These are phyloP conservation scores for Tetramorium bicarinatum DNA, from an alignment of 2,888 invertebrate genomes.

Conservation along the genomic window DNA sequence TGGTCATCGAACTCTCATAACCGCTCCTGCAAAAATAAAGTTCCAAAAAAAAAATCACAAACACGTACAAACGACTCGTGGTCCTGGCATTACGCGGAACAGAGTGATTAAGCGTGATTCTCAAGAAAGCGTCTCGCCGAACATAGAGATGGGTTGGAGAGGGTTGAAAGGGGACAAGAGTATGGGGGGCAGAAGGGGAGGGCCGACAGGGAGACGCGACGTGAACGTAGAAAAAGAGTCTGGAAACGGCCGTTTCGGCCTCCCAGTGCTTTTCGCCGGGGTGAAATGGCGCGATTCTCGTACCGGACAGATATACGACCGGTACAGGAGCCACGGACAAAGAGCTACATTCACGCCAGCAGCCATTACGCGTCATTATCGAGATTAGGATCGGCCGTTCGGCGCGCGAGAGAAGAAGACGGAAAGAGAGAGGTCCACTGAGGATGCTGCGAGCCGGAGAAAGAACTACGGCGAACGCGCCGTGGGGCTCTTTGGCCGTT, in stretches of 20 bases:
- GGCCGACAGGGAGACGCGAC: slow-evolving; percentile 33
- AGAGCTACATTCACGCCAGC: slow-evolving; percentile 85
- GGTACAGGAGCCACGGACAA: slow-evolving; percentile 82
- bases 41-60: slow-evolving; percentile 41
- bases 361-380: slow-evolving; percentile 86
- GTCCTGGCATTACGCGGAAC: slow-evolving; percentile 5
- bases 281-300: slow-evolving; percentile 81
- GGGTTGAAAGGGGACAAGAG: slow-evolving; percentile 31
- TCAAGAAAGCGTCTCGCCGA: slow-evolving; percentile 37
- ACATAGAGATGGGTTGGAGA: slow-evolving; percentile 41
- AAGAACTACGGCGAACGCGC: slow-evolving; percentile 58
- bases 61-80: slow-evolving; percentile 16
- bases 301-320: slow-evolving; percentile 79
- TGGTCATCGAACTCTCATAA: slow-evolving; percentile 85
- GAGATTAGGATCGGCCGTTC: slow-evolving; percentile 85
- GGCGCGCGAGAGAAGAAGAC: slow-evolving; percentile 58
- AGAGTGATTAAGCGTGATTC: slow-evolving; percentile 68
- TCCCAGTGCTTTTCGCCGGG: slow-evolving; percentile 78
- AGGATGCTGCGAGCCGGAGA: slow-evolving; percentile 54
- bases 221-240: slow-evolving; percentile 64
- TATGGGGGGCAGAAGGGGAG: background rate
- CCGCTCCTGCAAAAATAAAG: slow-evolving; percentile 80
- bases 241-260: slow-evolving; percentile 74
- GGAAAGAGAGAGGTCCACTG: slow-evolving; percentile 49
- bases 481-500: slow-evolving; percentile 66